Conservation (phyloP, 2,888 invertebrate species). For the Gryllus longicercus region DNA sequence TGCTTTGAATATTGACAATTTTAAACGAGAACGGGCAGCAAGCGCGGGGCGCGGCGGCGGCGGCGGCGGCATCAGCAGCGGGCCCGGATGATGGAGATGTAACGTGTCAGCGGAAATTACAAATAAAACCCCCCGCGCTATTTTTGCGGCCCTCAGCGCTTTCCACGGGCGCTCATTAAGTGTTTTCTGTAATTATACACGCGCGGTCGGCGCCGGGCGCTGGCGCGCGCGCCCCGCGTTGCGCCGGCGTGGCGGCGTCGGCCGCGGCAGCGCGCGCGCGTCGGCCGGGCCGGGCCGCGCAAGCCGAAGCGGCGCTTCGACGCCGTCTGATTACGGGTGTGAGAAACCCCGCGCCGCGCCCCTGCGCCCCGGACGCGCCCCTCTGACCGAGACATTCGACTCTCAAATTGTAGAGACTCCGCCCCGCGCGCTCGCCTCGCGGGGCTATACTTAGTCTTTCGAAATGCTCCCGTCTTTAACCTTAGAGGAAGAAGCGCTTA, state of each 20-base stretch:
- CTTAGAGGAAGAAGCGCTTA: background rate
- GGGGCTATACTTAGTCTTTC: background rate
- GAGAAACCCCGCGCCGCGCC: background rate
- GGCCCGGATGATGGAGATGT: background rate
- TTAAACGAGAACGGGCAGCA: background rate
- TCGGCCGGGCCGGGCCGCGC: background rate
- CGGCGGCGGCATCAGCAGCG: background rate
- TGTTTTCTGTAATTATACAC: slow-evolving; percentile 17
- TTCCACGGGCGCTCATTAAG: slow-evolving; percentile 1
- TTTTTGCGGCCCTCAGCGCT: slow-evolving; percentile 17
- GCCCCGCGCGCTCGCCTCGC: background rate
- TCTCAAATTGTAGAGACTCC: background rate
- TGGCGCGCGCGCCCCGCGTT: background rate
- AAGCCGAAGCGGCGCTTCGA: too few species aligned
- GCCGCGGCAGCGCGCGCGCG: background rate
- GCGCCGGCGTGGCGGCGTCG: background rate
- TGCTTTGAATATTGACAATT: slow-evolving; percentile 17
- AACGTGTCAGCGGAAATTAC: slow-evolving; percentile 17
- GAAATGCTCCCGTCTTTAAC: slow-evolving; percentile 17
- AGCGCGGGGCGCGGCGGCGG: background rate
- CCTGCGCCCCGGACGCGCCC: background rate
- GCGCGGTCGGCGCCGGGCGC: background rate
- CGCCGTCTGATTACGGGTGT: background rate
- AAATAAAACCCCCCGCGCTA: background rate
- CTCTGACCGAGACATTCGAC: background rate